A percentile compares a stretch with the other conserved stretches of the same genome.
Conservation (phyloP, 2,888 invertebrate species). For the Phyto melanocephala region DNA sequence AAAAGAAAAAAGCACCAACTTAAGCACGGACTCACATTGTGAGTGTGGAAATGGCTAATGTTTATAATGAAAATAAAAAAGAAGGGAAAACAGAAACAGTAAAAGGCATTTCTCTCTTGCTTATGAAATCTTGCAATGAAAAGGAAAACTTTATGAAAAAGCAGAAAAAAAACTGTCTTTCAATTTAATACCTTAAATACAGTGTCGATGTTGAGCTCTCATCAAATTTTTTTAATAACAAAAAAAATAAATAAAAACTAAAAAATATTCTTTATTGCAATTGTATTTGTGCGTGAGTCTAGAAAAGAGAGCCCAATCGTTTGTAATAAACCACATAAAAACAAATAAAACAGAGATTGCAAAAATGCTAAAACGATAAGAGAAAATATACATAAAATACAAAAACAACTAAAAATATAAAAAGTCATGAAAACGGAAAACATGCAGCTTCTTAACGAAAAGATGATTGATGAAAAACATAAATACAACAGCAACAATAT, state of each 20-base stretch:
- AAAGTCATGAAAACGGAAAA: constrained; percentile 12
- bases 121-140: neutral
- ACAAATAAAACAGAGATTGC: neutral
- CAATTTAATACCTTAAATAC: constrained; percentile 29
- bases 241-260: too few species aligned
- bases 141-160: neutral
- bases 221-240: constrained; percentile 13
- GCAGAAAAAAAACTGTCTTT: constrained; percentile 2
- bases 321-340: neutral
- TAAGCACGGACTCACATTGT: neutral
- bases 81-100: neutral
- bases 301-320: neutral
- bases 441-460: neutral
- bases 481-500: neutral
- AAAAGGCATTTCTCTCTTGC: neutral
- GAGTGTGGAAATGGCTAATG: neutral
- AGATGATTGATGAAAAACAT: neutral
- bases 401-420: neutral
- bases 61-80: neutral
- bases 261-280: too few species aligned
- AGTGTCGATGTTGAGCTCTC: constrained; percentile 15
- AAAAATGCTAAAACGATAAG: neutral
- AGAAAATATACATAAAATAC: neutral
- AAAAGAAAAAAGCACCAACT: neutral
- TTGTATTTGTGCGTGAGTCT: too few species aligned